These are phyloP conservation scores for Agrotis segetum DNA, from an alignment of 2,888 invertebrate species.

Conservation along the genomic window DNA sequence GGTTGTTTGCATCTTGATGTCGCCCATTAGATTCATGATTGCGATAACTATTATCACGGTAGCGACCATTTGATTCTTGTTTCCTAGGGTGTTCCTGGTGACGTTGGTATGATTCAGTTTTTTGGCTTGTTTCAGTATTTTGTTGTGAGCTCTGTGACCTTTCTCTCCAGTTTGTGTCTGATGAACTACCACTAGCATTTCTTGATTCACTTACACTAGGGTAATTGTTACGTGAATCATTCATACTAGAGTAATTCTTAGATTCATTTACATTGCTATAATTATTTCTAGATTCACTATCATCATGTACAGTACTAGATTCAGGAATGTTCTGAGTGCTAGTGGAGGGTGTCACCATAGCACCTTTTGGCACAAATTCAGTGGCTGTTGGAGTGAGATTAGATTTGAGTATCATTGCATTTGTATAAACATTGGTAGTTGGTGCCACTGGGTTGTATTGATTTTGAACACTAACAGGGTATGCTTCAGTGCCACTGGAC, in stretches of 20 bases:
- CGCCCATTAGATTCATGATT: conserved; percentile 65
- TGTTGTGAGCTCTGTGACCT: conserved; percentile 74
- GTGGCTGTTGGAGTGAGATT: conserved; percentile 90
- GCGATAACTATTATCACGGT: conserved; percentile 47
- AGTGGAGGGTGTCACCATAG: conserved; percentile 68
- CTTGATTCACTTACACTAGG: conserved; percentile 57
- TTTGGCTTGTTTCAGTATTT: conserved; percentile 62
- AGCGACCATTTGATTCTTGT: conserved; percentile 69
- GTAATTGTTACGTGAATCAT: conserved; percentile 63
- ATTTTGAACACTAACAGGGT: conserved; percentile 72
- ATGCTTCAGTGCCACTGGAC: conserved; percentile 71
- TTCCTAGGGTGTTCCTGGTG: conserved; percentile 70
- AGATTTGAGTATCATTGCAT: conserved; percentile 84
- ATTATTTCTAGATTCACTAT: conserved; percentile 60
- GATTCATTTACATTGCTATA: conserved; percentile 56
- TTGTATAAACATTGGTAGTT: conserved; percentile 73
- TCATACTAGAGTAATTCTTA: conserved; percentile 55
- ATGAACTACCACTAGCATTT: conserved; percentile 72
- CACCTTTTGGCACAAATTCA: conserved; percentile 90
- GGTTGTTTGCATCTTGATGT: conserved; percentile 62
- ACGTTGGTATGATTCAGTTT: conserved; percentile 62
- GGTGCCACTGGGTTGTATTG: conserved; percentile 70
- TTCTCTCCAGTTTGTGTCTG: conserved; percentile 84
- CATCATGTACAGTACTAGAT: conserved; percentile 64
- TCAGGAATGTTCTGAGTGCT: conserved; percentile 75